A percentile compares a stretch with the other conserved stretches of the same genome.
phyloP scores from a whole-genome alignment of 2,888 invertebrate genomes.

The Steinernema scapterisci region DNA sequence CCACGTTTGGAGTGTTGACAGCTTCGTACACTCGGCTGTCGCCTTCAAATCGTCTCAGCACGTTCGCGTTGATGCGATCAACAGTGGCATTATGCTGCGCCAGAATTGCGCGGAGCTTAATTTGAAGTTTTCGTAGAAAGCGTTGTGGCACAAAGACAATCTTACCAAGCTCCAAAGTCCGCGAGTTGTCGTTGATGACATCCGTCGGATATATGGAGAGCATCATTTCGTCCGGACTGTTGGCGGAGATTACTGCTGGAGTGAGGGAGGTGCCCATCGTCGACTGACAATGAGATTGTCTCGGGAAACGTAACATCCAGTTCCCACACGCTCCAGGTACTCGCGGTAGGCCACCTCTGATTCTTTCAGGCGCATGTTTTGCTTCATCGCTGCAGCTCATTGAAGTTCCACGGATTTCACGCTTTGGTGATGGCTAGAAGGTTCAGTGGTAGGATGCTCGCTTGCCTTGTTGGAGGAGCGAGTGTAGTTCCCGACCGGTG shows the following conservation, averaged over 20 bases:
- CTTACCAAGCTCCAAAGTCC: neutral
- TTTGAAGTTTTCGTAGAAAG: neutral
- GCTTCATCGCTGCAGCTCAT: no score
- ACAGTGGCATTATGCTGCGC: neutral
- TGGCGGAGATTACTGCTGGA: neutral
- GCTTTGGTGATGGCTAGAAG: no score
- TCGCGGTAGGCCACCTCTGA: neutral
- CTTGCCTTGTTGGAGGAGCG: no score
- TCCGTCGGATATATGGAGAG: neutral
- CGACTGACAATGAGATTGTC: neutral
- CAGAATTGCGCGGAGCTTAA: neutral
- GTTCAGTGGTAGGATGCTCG: no score
- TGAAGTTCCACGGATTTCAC: no score
- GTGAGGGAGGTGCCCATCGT: no score
- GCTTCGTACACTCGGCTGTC: neutral
- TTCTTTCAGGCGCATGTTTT: neutral
- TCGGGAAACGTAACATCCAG: neutral
- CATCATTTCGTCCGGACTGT: neutral
- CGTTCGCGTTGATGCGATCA: neutral
- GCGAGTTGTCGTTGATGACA: neutral
- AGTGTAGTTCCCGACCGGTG: no score
- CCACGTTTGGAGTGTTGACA: neutral
- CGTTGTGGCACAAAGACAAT: no score
- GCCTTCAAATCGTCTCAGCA: neutral
- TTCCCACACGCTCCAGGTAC: neutral